Conservation (phyloP, 2,113 vertebrate genomes). For the Alces alces region DNA sequence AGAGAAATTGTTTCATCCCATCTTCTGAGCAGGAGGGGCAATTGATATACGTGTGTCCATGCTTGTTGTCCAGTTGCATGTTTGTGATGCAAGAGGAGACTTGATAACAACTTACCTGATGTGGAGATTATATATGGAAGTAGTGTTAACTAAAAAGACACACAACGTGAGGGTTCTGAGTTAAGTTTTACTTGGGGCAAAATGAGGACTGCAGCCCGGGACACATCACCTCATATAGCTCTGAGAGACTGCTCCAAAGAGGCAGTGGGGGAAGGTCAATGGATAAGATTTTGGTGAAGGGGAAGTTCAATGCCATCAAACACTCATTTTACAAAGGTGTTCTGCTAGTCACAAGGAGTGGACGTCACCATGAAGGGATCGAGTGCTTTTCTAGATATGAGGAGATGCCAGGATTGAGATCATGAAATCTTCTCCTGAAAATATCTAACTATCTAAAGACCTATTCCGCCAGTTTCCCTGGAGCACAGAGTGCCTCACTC, state of each 20-base stretch:
- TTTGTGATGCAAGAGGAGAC: background rate
- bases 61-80: background rate
- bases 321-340: background rate
- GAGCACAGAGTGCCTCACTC: background rate
- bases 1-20: background rate
- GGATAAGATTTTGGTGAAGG: background rate
- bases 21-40: background rate
- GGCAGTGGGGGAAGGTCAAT: background rate
- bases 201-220: background rate
- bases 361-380: background rate
- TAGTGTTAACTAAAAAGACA: background rate
- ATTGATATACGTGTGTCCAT: accelerated
- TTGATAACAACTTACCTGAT: too few relatives aligned
- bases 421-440: background rate
- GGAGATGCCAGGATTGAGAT: background rate
- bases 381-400: background rate
- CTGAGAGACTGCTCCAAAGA: background rate
- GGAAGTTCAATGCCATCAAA: background rate
- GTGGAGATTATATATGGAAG: background rate
- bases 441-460: background rate
- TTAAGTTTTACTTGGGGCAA: background rate
- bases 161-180: background rate
- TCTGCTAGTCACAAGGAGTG: background rate
- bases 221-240: background rate
- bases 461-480: background rate